These are phyloP conservation scores for Ctena decussata DNA, from an alignment of 2,888 invertebrate species.

Conservation along the genomic window DNA sequence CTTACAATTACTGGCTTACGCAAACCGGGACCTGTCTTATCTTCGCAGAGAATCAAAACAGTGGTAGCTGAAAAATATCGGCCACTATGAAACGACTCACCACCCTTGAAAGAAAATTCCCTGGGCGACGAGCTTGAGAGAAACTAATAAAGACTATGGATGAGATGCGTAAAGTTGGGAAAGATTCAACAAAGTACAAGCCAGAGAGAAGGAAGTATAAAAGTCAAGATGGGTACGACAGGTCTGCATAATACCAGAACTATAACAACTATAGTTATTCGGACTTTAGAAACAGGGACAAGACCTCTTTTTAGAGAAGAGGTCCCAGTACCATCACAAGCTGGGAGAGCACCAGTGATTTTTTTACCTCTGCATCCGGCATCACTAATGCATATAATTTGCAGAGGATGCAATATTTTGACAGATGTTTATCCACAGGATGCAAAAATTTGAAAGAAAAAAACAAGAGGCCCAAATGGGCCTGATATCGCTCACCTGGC, in stretches of 20 bases:
- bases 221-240: neutral
- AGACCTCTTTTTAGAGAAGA: neutral
- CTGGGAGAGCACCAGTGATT: neutral
- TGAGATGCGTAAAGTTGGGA: neutral
- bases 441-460: too few relatives aligned
- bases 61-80: neutral
- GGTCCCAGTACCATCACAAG: neutral
- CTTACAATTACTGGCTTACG: conserved; percentile 20
- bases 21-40: conserved; percentile 17
- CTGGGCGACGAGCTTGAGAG: conserved; percentile 6
- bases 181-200: neutral
- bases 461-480: too few relatives aligned
- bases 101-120: neutral
- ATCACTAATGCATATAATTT: too few relatives aligned
- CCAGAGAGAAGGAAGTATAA: neutral
- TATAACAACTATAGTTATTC: neutral
- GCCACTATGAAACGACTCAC: neutral
- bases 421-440: too few relatives aligned
- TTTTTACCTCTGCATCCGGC: too few relatives aligned
- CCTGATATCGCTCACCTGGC: too few relatives aligned
- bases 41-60: conserved; percentile 11
- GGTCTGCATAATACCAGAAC: neutral
- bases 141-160: conserved; percentile 4
- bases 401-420: too few relatives aligned
- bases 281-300: neutral